phyloP scores from a whole-genome alignment of 2,888 invertebrate species.

The Apomyelois bistriatella region DNA sequence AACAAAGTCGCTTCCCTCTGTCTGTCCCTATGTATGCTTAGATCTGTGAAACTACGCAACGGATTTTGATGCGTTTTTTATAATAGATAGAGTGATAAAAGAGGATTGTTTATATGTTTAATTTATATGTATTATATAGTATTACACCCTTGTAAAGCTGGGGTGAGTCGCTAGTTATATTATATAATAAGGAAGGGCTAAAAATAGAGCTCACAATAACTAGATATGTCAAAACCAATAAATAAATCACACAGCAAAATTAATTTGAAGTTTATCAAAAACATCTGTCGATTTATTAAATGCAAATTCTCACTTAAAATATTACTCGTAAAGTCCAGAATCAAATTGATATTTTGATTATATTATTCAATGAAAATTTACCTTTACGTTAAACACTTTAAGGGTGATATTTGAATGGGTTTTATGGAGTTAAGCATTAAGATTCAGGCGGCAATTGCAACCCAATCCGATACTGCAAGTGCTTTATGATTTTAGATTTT shows the following conservation, averaged over 20 bases:
- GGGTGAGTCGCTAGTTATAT: too few species aligned
- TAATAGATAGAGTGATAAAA: too few species aligned
- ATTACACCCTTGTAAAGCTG: too few species aligned
- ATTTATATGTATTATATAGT: too few species aligned
- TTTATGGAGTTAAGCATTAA: slow-evolving; percentile 38
- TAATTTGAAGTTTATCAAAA: background rate
- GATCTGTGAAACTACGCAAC: too few species aligned
- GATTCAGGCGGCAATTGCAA: slow-evolving; percentile 70
- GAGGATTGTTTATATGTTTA: too few species aligned
- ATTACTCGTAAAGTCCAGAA: slow-evolving; percentile 1
- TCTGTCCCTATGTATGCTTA: too few species aligned
- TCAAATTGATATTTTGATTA: background rate
- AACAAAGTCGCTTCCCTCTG: too few species aligned
- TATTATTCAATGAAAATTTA: background rate
- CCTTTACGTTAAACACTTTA: background rate
- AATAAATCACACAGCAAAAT: slow-evolving; percentile 1
- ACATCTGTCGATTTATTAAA: slow-evolving; percentile 1
- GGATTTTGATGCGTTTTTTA: too few species aligned
- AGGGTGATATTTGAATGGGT: background rate
- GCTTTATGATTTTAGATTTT: slow-evolving; percentile 77
- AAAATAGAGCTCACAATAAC: background rate
- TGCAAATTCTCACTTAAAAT: slow-evolving; percentile 6
- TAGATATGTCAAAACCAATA: background rate
- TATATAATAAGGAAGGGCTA: too few species aligned
- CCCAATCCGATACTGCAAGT: slow-evolving; percentile 62